Percentiles rank a stretch among this genome's conserved stretches.
Evolutionary conservation across 2,797 vertebrate genomes (phyloP).

Genomic region (Champsocephalus gunnari): DNA sequence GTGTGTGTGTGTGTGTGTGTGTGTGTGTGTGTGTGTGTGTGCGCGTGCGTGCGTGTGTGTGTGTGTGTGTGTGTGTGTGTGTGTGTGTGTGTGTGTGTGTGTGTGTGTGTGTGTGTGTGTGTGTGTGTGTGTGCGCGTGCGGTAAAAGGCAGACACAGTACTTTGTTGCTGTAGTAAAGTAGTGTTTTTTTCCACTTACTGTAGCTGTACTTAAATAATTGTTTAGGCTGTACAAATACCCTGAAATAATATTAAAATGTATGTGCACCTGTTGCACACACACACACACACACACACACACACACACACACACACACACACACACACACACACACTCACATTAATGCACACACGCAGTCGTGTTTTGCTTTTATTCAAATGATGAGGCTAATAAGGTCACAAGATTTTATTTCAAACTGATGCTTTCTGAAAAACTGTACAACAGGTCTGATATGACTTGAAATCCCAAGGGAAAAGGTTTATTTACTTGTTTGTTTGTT

Average conservation of each 20-base stretch:
- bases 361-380: slow-evolving; percentile 46
- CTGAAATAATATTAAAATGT: slow-evolving; percentile 8
- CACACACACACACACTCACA: not conserved
- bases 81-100: too few relatives aligned
- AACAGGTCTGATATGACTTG: not conserved
- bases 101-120: too few relatives aligned
- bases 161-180: slow-evolving; percentile 43
- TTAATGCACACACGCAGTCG: not conserved
- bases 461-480: slow-evolving; percentile 2
- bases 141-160: slow-evolving; percentile 26
- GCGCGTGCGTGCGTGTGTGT: slow-evolving; percentile 13
- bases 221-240: not conserved
- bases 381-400: slow-evolving; percentile 3
- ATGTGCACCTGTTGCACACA: slow-evolving; percentile 17
- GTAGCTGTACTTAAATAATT: too few relatives aligned
- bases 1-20: slow-evolving; percentile 13
- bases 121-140: too few relatives aligned
- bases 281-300: not conserved
- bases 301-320: not conserved
- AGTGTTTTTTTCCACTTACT: not conserved
- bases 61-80: not conserved
- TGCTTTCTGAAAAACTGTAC: slow-evolving; percentile 15
- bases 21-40: slow-evolving; percentile 4
- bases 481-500: slow-evolving; percentile 21
- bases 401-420: not conserved